phyloP scores from a whole-genome alignment of 2,888 invertebrate species.

The Oegoconia quadripuncta region DNA sequence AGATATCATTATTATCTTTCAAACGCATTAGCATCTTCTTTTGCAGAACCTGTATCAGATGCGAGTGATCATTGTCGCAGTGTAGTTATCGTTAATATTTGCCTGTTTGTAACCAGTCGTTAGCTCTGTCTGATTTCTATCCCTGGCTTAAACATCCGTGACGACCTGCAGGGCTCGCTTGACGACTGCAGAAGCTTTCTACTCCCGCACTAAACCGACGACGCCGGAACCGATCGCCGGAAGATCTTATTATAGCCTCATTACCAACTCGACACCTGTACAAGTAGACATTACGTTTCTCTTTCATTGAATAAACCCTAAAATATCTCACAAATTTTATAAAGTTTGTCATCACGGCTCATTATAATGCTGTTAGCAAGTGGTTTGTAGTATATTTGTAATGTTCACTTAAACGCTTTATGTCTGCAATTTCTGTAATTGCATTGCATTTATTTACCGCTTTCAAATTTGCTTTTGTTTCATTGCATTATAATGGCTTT shows the following conservation, averaged over 20 bases:
- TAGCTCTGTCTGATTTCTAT: constrained; percentile 47
- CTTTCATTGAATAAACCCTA: constrained; percentile 29
- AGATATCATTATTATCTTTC: constrained; percentile 9
- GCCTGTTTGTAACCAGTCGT: constrained; percentile 42
- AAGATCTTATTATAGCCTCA: constrained; percentile 63
- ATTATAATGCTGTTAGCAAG: constrained; percentile 21
- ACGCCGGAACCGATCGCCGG: constrained; percentile 46
- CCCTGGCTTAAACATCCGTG: constrained; percentile 55
- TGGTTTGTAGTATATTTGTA: too few species aligned
- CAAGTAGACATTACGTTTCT: constrained; percentile 44
- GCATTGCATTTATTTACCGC: constrained; percentile 3
- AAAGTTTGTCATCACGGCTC: neutral
- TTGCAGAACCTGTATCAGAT: constrained; percentile 28
- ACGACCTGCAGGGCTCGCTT: constrained; percentile 45
- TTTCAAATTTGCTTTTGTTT: constrained; percentile 9
- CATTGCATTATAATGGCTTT: constrained; percentile 11
- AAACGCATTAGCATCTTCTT: constrained; percentile 33
- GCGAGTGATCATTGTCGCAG: constrained; percentile 27
- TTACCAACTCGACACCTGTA: constrained; percentile 42
- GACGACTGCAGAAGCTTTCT: constrained; percentile 51
- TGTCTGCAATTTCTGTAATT: constrained; percentile 7
- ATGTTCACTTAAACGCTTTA: neutral
- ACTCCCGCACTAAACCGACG: constrained; percentile 42
- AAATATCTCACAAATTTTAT: neutral
- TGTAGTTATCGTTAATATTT: constrained; percentile 29